phyloP scores from a whole-genome alignment of 1,140 invertebrate species.

The Trachelipus rathkii region DNA sequence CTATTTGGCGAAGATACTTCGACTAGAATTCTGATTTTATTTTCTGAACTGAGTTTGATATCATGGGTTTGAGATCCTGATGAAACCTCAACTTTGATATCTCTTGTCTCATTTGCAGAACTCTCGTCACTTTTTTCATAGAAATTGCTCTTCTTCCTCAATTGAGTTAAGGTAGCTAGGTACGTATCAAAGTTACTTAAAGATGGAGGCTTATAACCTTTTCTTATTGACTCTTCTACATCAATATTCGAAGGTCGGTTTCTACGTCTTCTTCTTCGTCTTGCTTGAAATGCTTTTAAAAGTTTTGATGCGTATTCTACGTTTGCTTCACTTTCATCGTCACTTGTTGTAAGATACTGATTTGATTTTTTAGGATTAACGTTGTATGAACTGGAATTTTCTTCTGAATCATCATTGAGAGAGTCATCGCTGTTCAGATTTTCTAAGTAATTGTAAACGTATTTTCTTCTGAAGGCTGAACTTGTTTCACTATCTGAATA shows the following conservation, averaged over 20 bases:
- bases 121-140: neutral
- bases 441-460: conserved; percentile 1
- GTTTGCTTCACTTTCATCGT: neutral
- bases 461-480: neutral
- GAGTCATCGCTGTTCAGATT: neutral
- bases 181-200: neutral
- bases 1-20: neutral
- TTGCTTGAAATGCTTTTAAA: neutral
- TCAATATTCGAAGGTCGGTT: neutral
- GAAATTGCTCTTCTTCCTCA: neutral
- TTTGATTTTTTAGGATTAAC: neutral
- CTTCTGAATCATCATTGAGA: neutral
- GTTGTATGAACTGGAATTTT: neutral
- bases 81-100: neutral
- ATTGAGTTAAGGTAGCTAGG: neutral
- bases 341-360: neutral
- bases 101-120: neutral
- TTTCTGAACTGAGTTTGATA: neutral
- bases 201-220: neutral
- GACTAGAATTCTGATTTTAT: neutral
- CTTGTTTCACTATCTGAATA: neutral
- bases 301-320: neutral
- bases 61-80: neutral
- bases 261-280: neutral
- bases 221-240: neutral